Conservation (phyloP, 2,797 vertebrate genomes). For the Tarsius wallacei region DNA sequence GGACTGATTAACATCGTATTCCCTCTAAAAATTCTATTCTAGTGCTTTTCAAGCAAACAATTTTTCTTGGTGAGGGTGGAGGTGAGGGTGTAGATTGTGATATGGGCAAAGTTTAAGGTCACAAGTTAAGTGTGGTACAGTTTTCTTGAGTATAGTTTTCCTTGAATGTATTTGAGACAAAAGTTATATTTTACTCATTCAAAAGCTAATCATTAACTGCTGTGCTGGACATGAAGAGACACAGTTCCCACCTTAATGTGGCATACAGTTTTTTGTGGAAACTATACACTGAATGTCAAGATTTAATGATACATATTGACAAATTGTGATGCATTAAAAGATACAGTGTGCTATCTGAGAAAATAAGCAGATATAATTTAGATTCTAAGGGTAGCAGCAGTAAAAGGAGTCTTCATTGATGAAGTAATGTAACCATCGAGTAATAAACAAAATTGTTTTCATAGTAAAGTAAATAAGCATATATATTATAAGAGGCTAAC, state of each 20-base stretch:
- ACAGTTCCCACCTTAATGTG: not conserved
- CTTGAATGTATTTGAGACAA: constrained; percentile 33
- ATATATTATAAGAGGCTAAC: not conserved
- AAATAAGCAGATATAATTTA: not conserved
- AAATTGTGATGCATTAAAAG: not conserved
- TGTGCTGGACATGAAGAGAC: not conserved
- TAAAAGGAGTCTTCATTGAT: not conserved
- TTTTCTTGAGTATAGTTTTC: not conserved
- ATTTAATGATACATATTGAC: not conserved
- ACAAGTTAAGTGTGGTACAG: not conserved
- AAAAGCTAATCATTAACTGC: not conserved
- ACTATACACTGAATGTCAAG: not conserved
- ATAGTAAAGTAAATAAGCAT: not conserved
- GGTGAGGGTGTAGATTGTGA: not conserved
- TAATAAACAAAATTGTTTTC: not conserved
- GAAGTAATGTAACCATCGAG: not conserved
- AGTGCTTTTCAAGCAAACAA: not conserved
- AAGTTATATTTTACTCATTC: not conserved
- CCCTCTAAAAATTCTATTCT: constrained; percentile 21
- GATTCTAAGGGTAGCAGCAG: not conserved
- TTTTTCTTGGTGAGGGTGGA: not conserved
- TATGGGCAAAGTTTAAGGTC: not conserved
- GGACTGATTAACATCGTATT: not conserved
- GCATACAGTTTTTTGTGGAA: not conserved
- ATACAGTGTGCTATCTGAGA: not conserved